Conservation (phyloP, 37 sponge, comb jelly and placozoan genomes). For the Theonella swinhoei region DNA sequence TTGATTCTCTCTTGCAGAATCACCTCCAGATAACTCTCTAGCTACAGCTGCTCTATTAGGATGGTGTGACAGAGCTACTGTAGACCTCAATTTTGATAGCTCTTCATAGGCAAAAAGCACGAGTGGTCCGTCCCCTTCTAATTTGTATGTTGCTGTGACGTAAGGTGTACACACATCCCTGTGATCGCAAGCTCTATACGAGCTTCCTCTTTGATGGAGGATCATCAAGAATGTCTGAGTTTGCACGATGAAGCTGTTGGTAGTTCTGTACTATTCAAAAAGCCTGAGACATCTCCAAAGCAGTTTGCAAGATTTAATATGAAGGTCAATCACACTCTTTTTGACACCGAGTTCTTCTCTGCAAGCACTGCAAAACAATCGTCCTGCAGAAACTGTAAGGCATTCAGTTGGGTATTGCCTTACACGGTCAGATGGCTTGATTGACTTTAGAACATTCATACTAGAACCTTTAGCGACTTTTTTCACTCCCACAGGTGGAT, state of each 20-base stretch:
- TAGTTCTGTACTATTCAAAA: background rate
- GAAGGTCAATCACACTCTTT: too few species aligned
- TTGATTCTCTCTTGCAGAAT: background rate
- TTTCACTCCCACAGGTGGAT: too few species aligned
- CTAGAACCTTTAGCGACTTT: too few species aligned
- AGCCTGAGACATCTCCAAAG: conserved; percentile 10
- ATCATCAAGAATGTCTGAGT: background rate
- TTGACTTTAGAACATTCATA: too few species aligned
- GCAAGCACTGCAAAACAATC: too few species aligned
- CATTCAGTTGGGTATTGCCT: too few species aligned
- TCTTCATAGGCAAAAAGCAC: too few species aligned
- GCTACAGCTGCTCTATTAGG: conserved; percentile 24
- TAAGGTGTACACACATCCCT: background rate
- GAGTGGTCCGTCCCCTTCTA: conserved; percentile 50
- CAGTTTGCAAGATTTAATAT: too few species aligned
- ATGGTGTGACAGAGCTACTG: background rate
- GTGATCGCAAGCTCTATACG: background rate
- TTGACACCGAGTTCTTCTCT: too few species aligned
- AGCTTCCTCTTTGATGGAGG: background rate
- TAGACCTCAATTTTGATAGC: too few species aligned
- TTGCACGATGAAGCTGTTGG: background rate
- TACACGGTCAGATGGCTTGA: too few species aligned
- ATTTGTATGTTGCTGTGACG: conserved; percentile 21
- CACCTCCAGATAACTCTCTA: background rate
- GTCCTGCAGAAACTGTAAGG: too few species aligned